Evolutionary conservation across 1,140 invertebrate species (phyloP), one percentile per base, ranked within the genome.

Genomic region (Halesus radiatus): DNA sequence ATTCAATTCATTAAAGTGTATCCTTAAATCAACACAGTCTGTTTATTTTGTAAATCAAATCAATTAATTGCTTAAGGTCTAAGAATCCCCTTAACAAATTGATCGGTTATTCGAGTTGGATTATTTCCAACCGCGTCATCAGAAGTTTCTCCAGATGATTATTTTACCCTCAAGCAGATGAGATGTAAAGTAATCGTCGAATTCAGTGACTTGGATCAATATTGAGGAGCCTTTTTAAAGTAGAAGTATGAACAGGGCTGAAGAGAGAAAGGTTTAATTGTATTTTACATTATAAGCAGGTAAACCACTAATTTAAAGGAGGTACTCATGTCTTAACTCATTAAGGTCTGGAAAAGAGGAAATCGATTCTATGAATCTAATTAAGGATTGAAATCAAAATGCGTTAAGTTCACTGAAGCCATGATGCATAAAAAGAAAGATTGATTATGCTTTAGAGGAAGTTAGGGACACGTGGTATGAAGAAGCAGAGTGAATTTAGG

Each of bases 401-500:
- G 79, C 79, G 56, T 72, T 78, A 74, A 78, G 80, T 68, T 83
- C 81, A 83, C 79, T 81, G 75, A 83, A 83, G 82, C 82, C 82
- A 83, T 83, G 82, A 83, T 83, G 82, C 82, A 83, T 76, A 80
- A 58, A 72, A 80, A 78, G 56, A 78, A 37, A 82, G 45, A 79
- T 22, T 79, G 50, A 79, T 77, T 73, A 66, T 76, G 76, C 73
- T 79, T 80, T 50, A 74, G 37, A 66, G 68, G 76, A 70, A 81
- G 73, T 70, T 76, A 52, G 79, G 79, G 76, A 80, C 54, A 76
- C 79, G 82, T 83, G 82, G 79, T 73, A 80, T 83, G 72, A 83
- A 78, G 78, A 83, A 83, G 72, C 82, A 80, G 80, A 83, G 79
- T 83, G 81, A 83, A 52, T 79, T 26, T 72, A 20, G 18, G 68